phyloP scores from a whole-genome alignment of 1,140 invertebrate genomes.

The Drosophila gunungcola region DNA sequence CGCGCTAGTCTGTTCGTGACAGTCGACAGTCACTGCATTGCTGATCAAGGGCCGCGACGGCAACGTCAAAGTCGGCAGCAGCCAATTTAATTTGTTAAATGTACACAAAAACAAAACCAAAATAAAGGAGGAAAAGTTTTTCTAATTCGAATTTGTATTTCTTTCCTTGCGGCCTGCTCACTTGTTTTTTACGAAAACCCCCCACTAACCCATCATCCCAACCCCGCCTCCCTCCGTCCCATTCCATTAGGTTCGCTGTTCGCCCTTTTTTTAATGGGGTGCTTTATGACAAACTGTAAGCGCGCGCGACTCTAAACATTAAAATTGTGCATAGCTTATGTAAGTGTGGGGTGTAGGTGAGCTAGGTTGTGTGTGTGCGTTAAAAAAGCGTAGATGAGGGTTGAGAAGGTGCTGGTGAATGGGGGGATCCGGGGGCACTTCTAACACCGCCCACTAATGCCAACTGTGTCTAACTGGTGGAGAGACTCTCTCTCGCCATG shows the following conservation, averaged over 20 bases:
- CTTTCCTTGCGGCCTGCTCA: constrained; percentile 1
- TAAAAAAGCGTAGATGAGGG: constrained; percentile 11
- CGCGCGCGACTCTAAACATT: constrained; percentile 68
- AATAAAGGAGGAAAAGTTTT: constrained; percentile 58
- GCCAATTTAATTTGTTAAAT: constrained; percentile 70
- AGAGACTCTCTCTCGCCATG: constrained; percentile 19
- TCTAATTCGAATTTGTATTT: constrained; percentile 81
- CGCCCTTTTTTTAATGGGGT: constrained; percentile 78
- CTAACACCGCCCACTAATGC: constrained; percentile 84
- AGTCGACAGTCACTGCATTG: constrained; percentile 33
- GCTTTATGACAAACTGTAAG: constrained; percentile 84
- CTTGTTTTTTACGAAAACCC: background rate
- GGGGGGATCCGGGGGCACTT: constrained; percentile 44
- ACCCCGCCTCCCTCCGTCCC: constrained; percentile 7
- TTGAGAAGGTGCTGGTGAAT: background rate
- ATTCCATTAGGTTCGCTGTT: constrained; percentile 34
- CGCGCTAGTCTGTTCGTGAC: constrained; percentile 56
- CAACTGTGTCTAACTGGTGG: constrained; percentile 58
- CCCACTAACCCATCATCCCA: background rate
- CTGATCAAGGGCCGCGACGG: background rate
- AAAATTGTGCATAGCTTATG: constrained; percentile 66
- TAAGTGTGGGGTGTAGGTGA: constrained; percentile 25
- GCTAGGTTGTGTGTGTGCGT: constrained; percentile 5
- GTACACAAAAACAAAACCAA: constrained; percentile 35
- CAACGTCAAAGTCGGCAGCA: constrained; percentile 32